These are phyloP conservation scores for Ceriagrion tenellum DNA, from an alignment of 2,888 invertebrate species.

Conservation along the genomic window DNA sequence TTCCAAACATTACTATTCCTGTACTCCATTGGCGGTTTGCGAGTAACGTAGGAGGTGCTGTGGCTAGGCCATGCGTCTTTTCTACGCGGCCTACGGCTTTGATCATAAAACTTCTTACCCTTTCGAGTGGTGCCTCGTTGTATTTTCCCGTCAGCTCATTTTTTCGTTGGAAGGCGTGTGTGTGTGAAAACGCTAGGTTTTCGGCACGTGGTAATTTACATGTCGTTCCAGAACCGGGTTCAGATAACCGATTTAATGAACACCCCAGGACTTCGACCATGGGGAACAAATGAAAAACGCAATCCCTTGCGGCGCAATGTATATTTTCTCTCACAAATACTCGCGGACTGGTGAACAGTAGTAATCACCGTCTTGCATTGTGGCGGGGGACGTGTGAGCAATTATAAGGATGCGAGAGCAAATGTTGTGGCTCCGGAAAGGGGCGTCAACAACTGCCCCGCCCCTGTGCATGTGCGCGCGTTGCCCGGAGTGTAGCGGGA, in stretches of 20 bases:
- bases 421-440: neutral
- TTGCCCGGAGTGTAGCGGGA: slow-evolving; percentile 4
- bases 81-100: neutral
- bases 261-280: neutral
- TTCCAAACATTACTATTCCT: too few relatives aligned
- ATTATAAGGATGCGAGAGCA: neutral
- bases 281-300: neutral
- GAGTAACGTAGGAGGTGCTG: too few relatives aligned
- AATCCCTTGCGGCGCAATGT: neutral
- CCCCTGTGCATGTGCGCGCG: neutral
- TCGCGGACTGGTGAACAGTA: neutral
- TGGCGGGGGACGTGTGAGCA: neutral
- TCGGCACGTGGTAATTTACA: slow-evolving; percentile 26
- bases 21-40: too few relatives aligned
- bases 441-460: neutral
- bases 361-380: neutral
- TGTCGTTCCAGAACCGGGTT: neutral
- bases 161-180: neutral
- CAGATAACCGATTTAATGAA: neutral
- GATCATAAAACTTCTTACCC: neutral
- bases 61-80: neutral
- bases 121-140: neutral
- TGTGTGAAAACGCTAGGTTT: neutral
- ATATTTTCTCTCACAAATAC: neutral
- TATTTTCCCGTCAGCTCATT: neutral